Percentiles rank a stretch among this genome's conserved stretches.
Conservation (phyloP, 2,797 vertebrate genomes). For the Sphaeramia orbicularis region DNA sequence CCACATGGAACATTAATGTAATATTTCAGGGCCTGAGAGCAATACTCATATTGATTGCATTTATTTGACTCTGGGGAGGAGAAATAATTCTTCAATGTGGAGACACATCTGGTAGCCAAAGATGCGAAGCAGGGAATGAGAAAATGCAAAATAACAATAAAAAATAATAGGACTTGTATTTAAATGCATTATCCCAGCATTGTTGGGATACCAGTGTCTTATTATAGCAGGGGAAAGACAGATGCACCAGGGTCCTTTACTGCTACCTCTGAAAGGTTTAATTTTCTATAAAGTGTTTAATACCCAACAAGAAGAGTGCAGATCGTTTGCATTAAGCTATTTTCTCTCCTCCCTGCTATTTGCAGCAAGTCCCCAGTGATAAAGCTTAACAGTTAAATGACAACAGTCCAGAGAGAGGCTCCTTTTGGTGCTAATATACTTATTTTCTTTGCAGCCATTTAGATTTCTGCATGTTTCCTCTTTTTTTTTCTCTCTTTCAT, state of each 20-base stretch:
- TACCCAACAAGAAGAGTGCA: slow-evolving; percentile 78
- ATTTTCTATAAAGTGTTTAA: slow-evolving; percentile 85
- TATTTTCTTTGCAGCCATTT: slow-evolving; percentile 37
- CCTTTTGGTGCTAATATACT: slow-evolving; percentile 56
- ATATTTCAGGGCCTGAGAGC: slow-evolving; percentile 99
- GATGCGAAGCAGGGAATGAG: slow-evolving; percentile 96
- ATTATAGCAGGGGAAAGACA: slow-evolving; percentile 80
- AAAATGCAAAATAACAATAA: slow-evolving; percentile 98
- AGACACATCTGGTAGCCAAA: slow-evolving; percentile 99
- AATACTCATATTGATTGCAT: slow-evolving; percentile 99
- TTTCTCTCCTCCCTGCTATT: slow-evolving; percentile 57
- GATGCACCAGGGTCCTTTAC: slow-evolving; percentile 82
- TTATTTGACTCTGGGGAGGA: slow-evolving; percentile 99
- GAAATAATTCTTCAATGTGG: slow-evolving; percentile 99
- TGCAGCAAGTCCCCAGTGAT: slow-evolving; percentile 70
- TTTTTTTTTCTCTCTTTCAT: no score
- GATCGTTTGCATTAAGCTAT: slow-evolving; percentile 71
- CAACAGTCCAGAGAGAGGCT: slow-evolving; percentile 67
- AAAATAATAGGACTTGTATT: slow-evolving; percentile 92
- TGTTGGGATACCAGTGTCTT: slow-evolving; percentile 87
- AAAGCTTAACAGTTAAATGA: slow-evolving; percentile 73
- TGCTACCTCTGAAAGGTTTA: slow-evolving; percentile 83
- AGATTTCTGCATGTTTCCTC: not conserved
- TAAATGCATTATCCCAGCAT: slow-evolving; percentile 87
- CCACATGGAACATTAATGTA: slow-evolving; percentile 99